Evolutionary conservation across 2,888 invertebrate genomes (phyloP).

Genomic region (Trimorus sp.): DNA sequence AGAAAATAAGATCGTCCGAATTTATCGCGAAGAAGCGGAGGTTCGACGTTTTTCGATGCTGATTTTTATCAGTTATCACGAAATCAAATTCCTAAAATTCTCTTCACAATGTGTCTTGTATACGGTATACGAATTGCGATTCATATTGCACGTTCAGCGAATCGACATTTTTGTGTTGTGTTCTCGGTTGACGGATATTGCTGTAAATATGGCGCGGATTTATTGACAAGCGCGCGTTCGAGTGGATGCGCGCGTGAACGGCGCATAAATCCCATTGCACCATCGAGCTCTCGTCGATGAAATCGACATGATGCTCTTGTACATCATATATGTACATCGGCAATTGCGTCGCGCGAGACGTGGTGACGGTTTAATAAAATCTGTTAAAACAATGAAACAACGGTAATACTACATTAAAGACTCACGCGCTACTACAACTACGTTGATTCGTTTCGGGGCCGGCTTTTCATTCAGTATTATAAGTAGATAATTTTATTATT

Average conservation of each 20-base stretch:
- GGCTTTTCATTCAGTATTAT: constrained; percentile 58
- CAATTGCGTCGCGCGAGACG: constrained; percentile 71
- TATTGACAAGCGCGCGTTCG: constrained; percentile 8
- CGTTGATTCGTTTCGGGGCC: constrained; percentile 72
- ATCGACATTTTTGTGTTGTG: neutral
- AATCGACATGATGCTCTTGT: constrained; percentile 31
- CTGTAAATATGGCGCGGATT: constrained; percentile 22
- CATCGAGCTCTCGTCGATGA: constrained; percentile 36
- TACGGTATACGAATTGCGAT: too few species aligned
- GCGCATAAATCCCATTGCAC: constrained; percentile 35
- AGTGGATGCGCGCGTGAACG: constrained; percentile 8
- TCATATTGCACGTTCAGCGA: too few species aligned
- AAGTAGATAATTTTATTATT: constrained; percentile 41
- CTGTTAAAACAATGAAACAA: constrained; percentile 81
- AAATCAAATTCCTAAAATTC: too few species aligned
- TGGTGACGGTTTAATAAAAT: constrained; percentile 79
- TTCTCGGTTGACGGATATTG: constrained; percentile 8
- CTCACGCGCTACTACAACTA: constrained; percentile 75
- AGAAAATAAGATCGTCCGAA: too few species aligned
- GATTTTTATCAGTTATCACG: too few species aligned
- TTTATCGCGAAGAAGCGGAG: too few species aligned
- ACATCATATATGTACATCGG: constrained; percentile 49
- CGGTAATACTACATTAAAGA: constrained; percentile 77
- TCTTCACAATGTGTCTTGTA: too few species aligned
- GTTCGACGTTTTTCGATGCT: too few species aligned